Conservation (phyloP, 2,113 vertebrate genomes). For the Petroica traversi region DNA sequence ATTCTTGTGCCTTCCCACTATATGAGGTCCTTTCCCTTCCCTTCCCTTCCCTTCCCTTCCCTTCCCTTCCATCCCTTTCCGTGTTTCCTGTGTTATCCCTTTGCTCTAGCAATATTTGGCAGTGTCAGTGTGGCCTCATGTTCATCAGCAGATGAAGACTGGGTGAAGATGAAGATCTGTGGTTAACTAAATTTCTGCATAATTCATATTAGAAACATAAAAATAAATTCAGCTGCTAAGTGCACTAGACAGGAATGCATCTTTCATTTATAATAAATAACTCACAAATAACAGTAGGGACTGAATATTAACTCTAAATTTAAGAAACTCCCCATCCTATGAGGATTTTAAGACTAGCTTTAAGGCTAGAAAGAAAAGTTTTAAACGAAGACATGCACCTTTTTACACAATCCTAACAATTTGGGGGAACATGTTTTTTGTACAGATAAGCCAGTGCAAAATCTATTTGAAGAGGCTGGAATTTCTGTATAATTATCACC, state of each 20-base stretch:
- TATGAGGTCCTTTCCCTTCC: background rate
- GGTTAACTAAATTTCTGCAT: background rate
- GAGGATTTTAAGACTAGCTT: background rate
- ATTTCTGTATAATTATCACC: background rate
- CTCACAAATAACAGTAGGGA: background rate
- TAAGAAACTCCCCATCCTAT: background rate
- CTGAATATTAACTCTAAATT: background rate
- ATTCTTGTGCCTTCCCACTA: background rate
- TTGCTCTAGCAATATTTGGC: background rate
- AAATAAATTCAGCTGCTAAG: background rate
- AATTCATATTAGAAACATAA: background rate
- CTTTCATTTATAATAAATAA: background rate
- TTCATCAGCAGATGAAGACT: background rate
- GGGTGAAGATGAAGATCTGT: background rate
- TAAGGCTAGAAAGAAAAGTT: background rate
- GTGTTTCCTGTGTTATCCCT: background rate
- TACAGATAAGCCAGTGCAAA: background rate
- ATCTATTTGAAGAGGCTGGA: background rate
- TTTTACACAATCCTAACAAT: background rate
- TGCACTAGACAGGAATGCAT: background rate
- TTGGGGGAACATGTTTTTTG: rapidly evolving
- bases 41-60: too few species aligned
- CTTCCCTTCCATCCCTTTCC: background rate
- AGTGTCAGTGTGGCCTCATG: background rate
- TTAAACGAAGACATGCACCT: background rate